phyloP scores from a whole-genome alignment of 2,888 invertebrate species.

The Tetragonula carbonaria region DNA sequence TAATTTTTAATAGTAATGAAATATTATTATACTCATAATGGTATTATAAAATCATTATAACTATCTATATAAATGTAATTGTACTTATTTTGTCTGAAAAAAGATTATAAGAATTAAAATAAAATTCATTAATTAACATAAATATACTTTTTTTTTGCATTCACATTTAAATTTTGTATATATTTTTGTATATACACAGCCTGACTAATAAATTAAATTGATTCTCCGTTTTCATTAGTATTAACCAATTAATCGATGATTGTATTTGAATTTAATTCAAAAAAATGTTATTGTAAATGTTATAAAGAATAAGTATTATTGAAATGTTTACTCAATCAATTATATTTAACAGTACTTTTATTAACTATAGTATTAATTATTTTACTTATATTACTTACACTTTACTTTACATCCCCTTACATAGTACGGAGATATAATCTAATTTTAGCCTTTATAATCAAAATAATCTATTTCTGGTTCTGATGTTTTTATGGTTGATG shows the following conservation, averaged over 20 bases:
- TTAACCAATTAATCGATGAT: not conserved
- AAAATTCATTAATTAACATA: slow-evolving; percentile 3
- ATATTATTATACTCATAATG: not conserved
- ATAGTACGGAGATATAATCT: slow-evolving; percentile 20
- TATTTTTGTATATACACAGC: not conserved
- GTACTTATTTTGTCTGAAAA: slow-evolving; percentile 26
- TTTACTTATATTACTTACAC: slow-evolving; percentile 33
- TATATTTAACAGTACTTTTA: slow-evolving; percentile 16
- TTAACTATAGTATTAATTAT: slow-evolving; percentile 14
- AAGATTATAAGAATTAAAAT: slow-evolving; percentile 17
- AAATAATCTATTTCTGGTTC: slow-evolving; percentile 82
- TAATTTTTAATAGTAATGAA: not conserved
- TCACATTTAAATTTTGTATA: not conserved
- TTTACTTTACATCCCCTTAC: slow-evolving; percentile 8
- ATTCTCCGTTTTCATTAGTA: not conserved
- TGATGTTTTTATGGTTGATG: slow-evolving; percentile 71
- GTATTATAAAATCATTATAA: not conserved
- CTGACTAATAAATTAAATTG: not conserved
- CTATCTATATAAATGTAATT: not conserved
- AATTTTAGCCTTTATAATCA: slow-evolving; percentile 73
- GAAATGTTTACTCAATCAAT: slow-evolving; percentile 28
- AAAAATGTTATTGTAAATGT: not conserved
- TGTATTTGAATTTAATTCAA: not conserved
- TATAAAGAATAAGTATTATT: slow-evolving; percentile 31
- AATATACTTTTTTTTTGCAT: not conserved